phyloP scores from a whole-genome alignment of 1,140 invertebrate species.

The Diabrotica undecimpunctata region DNA sequence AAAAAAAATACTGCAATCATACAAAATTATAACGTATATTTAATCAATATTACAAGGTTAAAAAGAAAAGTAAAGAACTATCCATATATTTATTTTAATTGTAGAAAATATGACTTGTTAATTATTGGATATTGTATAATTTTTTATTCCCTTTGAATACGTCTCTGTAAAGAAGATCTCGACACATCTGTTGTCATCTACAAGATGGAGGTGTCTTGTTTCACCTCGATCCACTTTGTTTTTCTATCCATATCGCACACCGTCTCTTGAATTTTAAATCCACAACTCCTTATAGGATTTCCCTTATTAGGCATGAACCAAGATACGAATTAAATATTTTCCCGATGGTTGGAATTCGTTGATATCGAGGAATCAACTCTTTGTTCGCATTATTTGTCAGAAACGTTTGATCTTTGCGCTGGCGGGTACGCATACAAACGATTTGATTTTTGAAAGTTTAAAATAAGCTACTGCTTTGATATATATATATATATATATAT shows the following conservation, averaged over 20 bases:
- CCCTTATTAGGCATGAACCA: slow-evolving; percentile 12
- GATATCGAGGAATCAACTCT: slow-evolving; percentile 9
- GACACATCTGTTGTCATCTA: slow-evolving; percentile 4
- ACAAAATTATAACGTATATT: no score
- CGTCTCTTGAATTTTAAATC: slow-evolving; percentile 20
- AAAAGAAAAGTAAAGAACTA: no score
- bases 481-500: no score
- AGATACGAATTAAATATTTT: slow-evolving; percentile 23
- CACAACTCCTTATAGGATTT: slow-evolving; percentile 14
- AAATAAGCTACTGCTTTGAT: no score
- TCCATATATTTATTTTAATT: no score
- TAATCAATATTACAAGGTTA: no score
- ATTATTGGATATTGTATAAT: no score
- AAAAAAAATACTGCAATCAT: no score
- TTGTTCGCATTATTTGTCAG: slow-evolving; percentile 21
- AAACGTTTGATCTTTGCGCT: slow-evolving; percentile 6
- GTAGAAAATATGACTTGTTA: no score
- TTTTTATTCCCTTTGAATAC: no score
- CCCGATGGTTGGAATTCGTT: slow-evolving; percentile 14
- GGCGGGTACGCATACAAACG: slow-evolving; percentile 13
- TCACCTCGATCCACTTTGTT: slow-evolving; percentile 27
- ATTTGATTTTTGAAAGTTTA: neutral
- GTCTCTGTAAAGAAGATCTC: no score
- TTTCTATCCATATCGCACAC: slow-evolving; percentile 22
- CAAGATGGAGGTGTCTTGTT: slow-evolving; percentile 23